Conservation (phyloP, 2,113 vertebrate genomes). For the Origma solitaria region DNA sequence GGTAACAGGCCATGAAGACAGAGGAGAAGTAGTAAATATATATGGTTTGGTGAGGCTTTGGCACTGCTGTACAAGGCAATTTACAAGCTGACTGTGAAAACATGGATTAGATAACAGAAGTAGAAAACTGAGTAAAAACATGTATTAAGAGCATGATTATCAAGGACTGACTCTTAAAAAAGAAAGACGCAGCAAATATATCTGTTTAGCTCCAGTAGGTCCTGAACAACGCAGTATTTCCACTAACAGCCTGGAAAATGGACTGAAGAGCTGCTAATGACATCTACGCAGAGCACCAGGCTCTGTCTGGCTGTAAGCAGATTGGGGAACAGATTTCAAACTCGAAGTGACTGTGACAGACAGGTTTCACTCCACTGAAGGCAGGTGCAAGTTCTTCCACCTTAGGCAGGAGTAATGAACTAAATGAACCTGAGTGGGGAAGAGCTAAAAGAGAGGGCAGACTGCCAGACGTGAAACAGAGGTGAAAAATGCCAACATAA, state of each 20-base stretch:
- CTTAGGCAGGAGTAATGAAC: neutral
- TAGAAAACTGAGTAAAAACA: neutral
- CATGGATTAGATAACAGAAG: neutral
- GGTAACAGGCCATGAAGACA: neutral
- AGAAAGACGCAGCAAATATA: neutral
- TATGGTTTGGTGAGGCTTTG: neutral
- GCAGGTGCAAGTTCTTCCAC: neutral
- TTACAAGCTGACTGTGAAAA: neutral
- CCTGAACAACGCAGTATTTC: neutral
- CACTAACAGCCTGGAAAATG: neutral
- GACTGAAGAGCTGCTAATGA: conserved; percentile 3
- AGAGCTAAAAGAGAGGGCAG: neutral
- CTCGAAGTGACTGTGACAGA: neutral
- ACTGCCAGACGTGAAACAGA: neutral
- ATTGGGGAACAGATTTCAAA: conserved; percentile 32
- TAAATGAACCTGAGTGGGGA: neutral
- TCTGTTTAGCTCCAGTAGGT: neutral
- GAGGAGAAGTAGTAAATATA: neutral
- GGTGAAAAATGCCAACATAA: neutral
- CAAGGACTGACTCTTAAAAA: neutral
- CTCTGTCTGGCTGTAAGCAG: neutral
- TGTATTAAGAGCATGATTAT: neutral
- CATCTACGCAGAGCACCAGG: neutral
- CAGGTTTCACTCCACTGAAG: neutral
- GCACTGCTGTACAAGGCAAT: neutral